These are phyloP conservation scores for Cassiopea xamachana DNA, from an alignment of 30 jellyfish, hydroid and myxozoan genomes.

Conservation along the genomic window DNA sequence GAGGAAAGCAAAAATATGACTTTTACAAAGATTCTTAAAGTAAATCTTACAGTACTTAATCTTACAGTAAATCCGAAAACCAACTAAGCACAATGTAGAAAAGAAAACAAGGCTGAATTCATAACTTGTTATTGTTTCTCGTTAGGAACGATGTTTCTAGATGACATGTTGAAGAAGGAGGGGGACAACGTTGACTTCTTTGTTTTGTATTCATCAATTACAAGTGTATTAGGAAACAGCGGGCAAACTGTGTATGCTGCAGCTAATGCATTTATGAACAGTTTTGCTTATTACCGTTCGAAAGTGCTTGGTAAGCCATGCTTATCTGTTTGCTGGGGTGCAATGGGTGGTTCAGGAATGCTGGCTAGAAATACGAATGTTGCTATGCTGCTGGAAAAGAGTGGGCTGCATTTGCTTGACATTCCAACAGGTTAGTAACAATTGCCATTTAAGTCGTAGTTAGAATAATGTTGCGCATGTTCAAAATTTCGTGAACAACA, in stretches of 20 bases:
- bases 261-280: conserved; percentile 80
- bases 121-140: neutral
- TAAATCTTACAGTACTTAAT: too few relatives aligned
- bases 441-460: neutral
- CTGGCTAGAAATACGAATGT: conserved; percentile 65
- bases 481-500: too few relatives aligned
- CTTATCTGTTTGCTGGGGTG: conserved; percentile 83
- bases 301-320: conserved; percentile 69
- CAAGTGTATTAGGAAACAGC: conserved; percentile 67
- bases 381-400: conserved; percentile 56
- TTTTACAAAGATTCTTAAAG: too few relatives aligned
- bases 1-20: too few relatives aligned
- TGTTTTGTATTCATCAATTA: conserved; percentile 69
- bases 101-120: too few relatives aligned
- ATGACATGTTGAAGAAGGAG: conserved; percentile 44
- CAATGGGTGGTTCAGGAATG: conserved; percentile 85
- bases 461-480: neutral
- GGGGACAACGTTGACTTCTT: conserved; percentile 53
- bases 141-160: conserved; percentile 52
- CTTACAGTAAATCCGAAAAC: too few relatives aligned
- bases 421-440: conserved; percentile 57
- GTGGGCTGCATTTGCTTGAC: conserved; percentile 70
- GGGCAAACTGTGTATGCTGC: conserved; percentile 78
- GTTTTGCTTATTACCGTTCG: conserved; percentile 72
- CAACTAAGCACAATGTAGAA: too few relatives aligned